Evolutionary conservation across 2,797 vertebrate species (phyloP).

Genomic region (Malacoctenus gilli): DNA sequence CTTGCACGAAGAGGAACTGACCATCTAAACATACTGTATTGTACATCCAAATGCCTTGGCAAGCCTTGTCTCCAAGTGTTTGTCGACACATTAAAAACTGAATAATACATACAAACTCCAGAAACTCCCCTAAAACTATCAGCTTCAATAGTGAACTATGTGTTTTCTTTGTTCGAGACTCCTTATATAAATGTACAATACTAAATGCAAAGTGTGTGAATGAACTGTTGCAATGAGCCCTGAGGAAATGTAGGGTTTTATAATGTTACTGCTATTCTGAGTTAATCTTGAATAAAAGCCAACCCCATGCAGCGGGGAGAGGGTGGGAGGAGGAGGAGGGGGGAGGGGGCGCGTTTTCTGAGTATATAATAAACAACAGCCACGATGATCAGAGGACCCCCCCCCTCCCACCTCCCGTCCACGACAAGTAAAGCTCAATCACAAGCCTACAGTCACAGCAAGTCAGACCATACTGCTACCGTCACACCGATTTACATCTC

Average conservation of each 20-base stretch:
- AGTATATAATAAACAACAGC: slow-evolving; percentile 64
- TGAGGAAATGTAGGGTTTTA: slow-evolving; percentile 73
- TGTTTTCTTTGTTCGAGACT: slow-evolving; percentile 51
- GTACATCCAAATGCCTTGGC: slow-evolving; percentile 43
- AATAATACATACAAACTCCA: slow-evolving; percentile 53
- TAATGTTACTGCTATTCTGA: slow-evolving; percentile 41
- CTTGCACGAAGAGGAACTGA: slow-evolving; percentile 32
- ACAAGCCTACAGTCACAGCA: slow-evolving; percentile 72
- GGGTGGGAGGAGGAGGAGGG: no score
- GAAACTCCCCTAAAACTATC: slow-evolving; percentile 28
- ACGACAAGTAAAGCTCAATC: slow-evolving; percentile 69
- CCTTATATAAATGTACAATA: slow-evolving; percentile 65
- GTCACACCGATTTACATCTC: slow-evolving; percentile 70
- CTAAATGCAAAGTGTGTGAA: slow-evolving; percentile 52
- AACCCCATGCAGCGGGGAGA: slow-evolving; percentile 56
- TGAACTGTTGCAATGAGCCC: slow-evolving; percentile 67
- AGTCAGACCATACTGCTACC: slow-evolving; percentile 66
- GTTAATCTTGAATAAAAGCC: slow-evolving; percentile 52
- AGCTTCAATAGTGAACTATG: slow-evolving; percentile 40
- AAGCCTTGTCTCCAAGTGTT: slow-evolving; percentile 8
- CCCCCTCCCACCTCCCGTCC: slow-evolving; percentile 51
- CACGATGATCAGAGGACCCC: slow-evolving; percentile 56
- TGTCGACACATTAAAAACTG: slow-evolving; percentile 26
- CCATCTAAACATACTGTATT: slow-evolving; percentile 40
- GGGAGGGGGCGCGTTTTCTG: slow-evolving; percentile 54